Conservation (phyloP, 2,797 vertebrate genomes). For the Sylvia borin region DNA sequence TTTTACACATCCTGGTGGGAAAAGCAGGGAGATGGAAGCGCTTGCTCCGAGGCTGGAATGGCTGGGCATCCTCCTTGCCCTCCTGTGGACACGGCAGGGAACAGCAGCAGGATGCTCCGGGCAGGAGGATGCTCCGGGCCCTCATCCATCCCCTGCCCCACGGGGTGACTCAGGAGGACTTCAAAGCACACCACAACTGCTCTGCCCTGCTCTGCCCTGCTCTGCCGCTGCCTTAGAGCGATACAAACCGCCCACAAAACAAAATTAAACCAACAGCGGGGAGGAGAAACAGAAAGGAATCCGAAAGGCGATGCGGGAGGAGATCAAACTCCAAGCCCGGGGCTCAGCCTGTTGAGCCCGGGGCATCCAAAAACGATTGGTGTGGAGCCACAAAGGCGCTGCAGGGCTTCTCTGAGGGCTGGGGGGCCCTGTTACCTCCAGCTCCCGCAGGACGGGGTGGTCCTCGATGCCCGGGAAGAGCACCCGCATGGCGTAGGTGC, state of each 20-base stretch:
- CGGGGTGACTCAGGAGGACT: background rate
- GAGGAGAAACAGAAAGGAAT: background rate
- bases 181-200: background rate
- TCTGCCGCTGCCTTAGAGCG: background rate
- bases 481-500: conserved; percentile 94
- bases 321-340: background rate
- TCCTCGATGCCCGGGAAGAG: conserved; percentile 96
- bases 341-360: background rate
- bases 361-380: background rate
- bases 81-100: conserved; percentile 2
- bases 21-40: accelerated
- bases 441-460: conserved; percentile 90
- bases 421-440: conserved; percentile 73
- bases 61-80: background rate
- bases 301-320: background rate
- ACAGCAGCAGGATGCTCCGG: background rate
- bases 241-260: background rate
- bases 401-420: background rate
- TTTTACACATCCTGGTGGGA: background rate
- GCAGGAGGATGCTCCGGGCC: background rate
- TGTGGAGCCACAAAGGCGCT: background rate
- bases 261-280: background rate
- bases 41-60: accelerated
- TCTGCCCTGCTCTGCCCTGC: background rate
- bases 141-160: background rate